Conservation (phyloP, 64 coral and sea anemone species). For the Montipora sp. region DNA sequence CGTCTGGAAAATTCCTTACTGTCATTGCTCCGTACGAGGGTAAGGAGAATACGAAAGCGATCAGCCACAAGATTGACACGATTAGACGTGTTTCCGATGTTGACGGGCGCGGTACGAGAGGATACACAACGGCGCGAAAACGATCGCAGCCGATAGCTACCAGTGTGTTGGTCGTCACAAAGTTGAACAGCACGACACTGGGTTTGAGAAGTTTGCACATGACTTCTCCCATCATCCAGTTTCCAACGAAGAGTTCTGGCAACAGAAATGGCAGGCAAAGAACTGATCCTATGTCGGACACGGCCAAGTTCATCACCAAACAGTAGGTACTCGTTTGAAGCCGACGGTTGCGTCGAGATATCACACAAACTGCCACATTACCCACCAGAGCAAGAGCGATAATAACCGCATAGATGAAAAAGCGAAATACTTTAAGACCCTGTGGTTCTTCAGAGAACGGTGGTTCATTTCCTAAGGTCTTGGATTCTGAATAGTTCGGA, state of each 20-base stretch:
- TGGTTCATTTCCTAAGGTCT: background rate
- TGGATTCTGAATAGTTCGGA: constrained; percentile 14
- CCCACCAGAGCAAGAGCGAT: constrained; percentile 68
- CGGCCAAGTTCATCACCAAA: constrained; percentile 76
- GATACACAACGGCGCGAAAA: constrained; percentile 82
- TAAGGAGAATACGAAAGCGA: constrained; percentile 68
- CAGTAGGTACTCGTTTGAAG: constrained; percentile 84
- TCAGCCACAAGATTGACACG: constrained; percentile 68
- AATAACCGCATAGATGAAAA: constrained; percentile 65
- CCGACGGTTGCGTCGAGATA: constrained; percentile 66
- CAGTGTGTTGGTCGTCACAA: constrained; percentile 91
- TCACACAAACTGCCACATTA: constrained; percentile 68
- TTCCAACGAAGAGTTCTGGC: constrained; percentile 7
- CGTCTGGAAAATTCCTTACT: background rate
- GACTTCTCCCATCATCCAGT: constrained; percentile 74
- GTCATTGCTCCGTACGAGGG: constrained; percentile 70
- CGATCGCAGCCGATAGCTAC: constrained; percentile 89
- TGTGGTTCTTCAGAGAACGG: background rate
- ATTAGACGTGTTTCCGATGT: constrained; percentile 69
- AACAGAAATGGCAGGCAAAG: constrained; percentile 73
- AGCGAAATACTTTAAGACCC: constrained; percentile 42
- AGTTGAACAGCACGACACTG: constrained; percentile 75
- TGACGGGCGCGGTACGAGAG: constrained; percentile 74
- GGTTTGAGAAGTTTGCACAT: constrained; percentile 93
- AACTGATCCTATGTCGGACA: constrained; percentile 71